Evolutionary conservation across 2,113 vertebrate genomes (phyloP).

Genomic region (Prionailurus bengalensis): DNA sequence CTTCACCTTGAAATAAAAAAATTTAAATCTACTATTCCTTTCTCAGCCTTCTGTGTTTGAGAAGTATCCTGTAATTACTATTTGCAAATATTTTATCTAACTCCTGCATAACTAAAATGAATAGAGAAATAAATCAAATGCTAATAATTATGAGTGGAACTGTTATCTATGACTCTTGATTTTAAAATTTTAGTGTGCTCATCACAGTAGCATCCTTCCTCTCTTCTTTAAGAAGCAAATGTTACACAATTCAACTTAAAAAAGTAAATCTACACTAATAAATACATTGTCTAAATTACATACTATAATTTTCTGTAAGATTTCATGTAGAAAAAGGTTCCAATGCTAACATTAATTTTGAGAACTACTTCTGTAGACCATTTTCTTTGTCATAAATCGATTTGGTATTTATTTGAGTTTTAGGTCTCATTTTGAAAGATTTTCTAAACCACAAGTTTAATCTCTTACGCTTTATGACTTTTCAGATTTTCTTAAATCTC

Average conservation of each 20-base stretch:
- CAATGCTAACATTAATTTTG: slow-evolving; percentile 40
- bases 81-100: slow-evolving; percentile 31
- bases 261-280: background rate
- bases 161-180: background rate
- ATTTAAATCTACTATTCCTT: background rate
- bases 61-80: slow-evolving; percentile 5
- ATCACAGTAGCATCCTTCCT: background rate
- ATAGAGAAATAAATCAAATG: background rate
- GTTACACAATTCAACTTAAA: background rate
- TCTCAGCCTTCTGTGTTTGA: background rate
- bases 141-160: background rate
- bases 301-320: background rate
- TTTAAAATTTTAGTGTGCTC: background rate
- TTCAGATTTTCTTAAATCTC: slow-evolving; percentile 14
- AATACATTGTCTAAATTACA: background rate
- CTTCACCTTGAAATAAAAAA: slow-evolving; percentile 4
- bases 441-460: background rate
- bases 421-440: slow-evolving; percentile 20
- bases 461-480: background rate
- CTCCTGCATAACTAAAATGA: background rate
- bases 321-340: background rate
- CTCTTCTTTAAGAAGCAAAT: background rate
- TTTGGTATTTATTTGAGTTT: slow-evolving; percentile 23
- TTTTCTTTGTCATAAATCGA: slow-evolving; percentile 38
- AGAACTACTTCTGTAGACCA: background rate